Conservation (phyloP, 2,113 vertebrate species). For the Silurus asotus region DNA sequence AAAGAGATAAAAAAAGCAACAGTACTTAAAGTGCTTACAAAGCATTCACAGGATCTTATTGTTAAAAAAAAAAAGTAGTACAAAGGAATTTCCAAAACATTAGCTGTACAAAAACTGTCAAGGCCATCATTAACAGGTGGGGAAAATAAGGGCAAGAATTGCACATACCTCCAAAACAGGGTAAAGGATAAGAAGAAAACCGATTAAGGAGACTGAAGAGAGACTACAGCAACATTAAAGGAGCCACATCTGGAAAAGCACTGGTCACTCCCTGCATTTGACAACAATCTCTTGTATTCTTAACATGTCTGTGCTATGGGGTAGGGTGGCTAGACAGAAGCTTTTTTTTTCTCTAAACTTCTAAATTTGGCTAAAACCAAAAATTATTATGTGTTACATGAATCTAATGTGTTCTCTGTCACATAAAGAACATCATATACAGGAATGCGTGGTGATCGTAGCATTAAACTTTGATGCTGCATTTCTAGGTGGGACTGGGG, state of each 20-base stretch:
- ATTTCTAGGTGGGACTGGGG: not conserved
- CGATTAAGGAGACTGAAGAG: not conserved
- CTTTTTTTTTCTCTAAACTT: not conserved
- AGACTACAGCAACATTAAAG: not conserved
- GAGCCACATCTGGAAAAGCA: not conserved
- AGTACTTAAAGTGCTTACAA: not conserved
- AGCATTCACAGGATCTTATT: not conserved
- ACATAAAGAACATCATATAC: not conserved
- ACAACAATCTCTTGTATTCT: conserved; percentile 2
- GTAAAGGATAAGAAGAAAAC: not conserved
- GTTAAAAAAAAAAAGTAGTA: not conserved
- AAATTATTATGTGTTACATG: not conserved
- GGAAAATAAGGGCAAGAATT: not conserved
- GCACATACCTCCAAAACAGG: not conserved
- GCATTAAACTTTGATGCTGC: not conserved
- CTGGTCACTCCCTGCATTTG: not conserved
- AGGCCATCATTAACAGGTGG: not conserved
- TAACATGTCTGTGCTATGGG: not conserved
- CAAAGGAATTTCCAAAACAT: not conserved
- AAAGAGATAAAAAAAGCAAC: not conserved
- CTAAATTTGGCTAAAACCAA: not conserved
- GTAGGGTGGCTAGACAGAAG: not conserved
- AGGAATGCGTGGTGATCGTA: not conserved
- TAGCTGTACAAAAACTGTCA: not conserved
- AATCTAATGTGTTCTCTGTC: not conserved